phyloP scores from a whole-genome alignment of 1,140 invertebrate genomes.

The Drosophila lini region DNA sequence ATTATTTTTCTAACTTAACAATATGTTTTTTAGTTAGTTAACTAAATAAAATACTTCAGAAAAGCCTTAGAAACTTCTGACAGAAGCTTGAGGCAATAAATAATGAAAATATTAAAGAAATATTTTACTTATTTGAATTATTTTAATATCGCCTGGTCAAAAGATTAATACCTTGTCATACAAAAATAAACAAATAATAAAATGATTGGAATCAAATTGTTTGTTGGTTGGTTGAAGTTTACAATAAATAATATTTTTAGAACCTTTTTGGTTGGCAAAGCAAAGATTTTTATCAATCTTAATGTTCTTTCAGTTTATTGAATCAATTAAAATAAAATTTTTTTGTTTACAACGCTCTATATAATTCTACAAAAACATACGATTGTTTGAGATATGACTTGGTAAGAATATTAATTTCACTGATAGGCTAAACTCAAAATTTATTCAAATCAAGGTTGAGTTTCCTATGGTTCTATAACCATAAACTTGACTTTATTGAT shows the following conservation, averaged over 20 bases:
- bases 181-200: not conserved
- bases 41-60: not conserved
- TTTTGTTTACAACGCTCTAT: not conserved
- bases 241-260: not conserved
- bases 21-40: not conserved
- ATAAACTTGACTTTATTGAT: slow-evolving; percentile 4
- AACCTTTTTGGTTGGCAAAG: not conserved
- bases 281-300: not conserved
- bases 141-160: not conserved
- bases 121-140: not conserved
- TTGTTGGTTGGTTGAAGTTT: not conserved
- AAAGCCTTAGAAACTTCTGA: not conserved
- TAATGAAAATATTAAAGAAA: not conserved
- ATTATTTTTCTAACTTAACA: too few relatives aligned
- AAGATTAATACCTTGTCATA: not conserved
- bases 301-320: not conserved
- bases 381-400: not conserved
- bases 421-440: not conserved
- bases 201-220: not conserved
- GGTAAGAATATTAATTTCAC: not conserved
- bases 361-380: not conserved
- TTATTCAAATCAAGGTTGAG: not conserved
- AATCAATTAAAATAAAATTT: not conserved
- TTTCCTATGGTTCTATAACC: slow-evolving; percentile 12
- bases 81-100: not conserved